Evolutionary conservation across 2,797 vertebrate species (phyloP).

Genomic region (Gallinago solitaria): DNA sequence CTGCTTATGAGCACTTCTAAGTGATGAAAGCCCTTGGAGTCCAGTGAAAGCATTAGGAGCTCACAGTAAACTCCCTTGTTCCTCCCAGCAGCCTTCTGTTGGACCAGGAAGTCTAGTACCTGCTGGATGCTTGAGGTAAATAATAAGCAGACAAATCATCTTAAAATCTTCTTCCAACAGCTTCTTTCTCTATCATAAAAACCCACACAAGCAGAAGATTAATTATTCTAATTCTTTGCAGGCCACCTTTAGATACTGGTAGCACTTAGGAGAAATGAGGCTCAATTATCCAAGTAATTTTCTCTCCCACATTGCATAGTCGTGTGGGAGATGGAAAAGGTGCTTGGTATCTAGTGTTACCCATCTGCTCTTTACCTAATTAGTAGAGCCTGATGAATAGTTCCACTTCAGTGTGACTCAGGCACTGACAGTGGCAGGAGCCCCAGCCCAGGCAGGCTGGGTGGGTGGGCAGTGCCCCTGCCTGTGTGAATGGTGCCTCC

Average conservation of each 20-base stretch:
- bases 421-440: background rate
- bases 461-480: background rate
- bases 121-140: conserved; percentile 34
- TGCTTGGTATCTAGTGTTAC: conserved; percentile 23
- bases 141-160: conserved; percentile 41
- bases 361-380: conserved; percentile 57
- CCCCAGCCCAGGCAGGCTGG: background rate
- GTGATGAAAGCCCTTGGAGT: background rate
- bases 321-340: conserved; percentile 44
- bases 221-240: conserved; percentile 58
- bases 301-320: conserved; percentile 41
- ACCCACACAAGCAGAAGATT: conserved; percentile 34
- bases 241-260: conserved; percentile 42
- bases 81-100: conserved; percentile 26
- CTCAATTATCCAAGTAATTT: conserved; percentile 59
- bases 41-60: background rate
- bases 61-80: conserved; percentile 41
- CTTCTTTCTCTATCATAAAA: background rate
- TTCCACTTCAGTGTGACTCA: conserved; percentile 4
- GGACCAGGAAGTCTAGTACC: conserved; percentile 8
- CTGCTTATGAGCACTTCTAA: background rate
- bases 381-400: conserved; percentile 33
- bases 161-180: conserved; percentile 32
- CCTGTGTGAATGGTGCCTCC: background rate
- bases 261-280: conserved; percentile 42